These are phyloP conservation scores for Calidris pygmaea DNA, from an alignment of 2,113 vertebrate genomes.

Conservation along the genomic window DNA sequence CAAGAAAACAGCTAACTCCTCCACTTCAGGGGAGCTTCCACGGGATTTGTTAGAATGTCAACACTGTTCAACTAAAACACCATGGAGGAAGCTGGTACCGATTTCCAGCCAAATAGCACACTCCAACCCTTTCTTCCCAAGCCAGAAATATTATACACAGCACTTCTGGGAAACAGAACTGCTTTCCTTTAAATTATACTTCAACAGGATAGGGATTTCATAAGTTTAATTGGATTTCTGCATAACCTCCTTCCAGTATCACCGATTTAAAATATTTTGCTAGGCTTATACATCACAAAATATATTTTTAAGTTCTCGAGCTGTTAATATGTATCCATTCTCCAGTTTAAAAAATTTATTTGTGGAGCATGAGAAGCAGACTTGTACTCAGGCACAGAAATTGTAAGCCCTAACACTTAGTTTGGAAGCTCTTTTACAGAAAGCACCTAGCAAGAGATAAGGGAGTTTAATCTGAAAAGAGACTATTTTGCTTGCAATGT, in stretches of 20 bases:
- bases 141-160: slow-evolving; percentile 82
- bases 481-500: background rate
- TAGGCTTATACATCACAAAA: slow-evolving; percentile 57
- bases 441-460: slow-evolving; percentile 50
- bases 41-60: slow-evolving; percentile 84
- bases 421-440: slow-evolving; percentile 53
- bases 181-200: slow-evolving; percentile 81
- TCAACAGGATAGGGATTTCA: slow-evolving; percentile 77
- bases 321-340: slow-evolving; percentile 62
- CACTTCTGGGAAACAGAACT: slow-evolving; percentile 82
- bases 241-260: slow-evolving; percentile 75
- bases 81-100: slow-evolving; percentile 80
- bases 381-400: slow-evolving; percentile 38
- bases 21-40: slow-evolving; percentile 78
- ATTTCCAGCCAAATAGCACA: slow-evolving; percentile 75
- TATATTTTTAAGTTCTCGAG: slow-evolving; percentile 67
- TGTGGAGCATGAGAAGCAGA: slow-evolving; percentile 48
- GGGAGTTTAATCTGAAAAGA: slow-evolving; percentile 9
- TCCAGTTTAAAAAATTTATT: slow-evolving; percentile 43
- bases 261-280: slow-evolving; percentile 78
- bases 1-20: slow-evolving; percentile 71
- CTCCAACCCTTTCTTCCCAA: slow-evolving; percentile 74
- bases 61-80: slow-evolving; percentile 80
- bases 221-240: slow-evolving; percentile 81
- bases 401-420: slow-evolving; percentile 40